Evolutionary conservation across 2,888 invertebrate genomes (phyloP).

Genomic region (Polydrusus cervinus): DNA sequence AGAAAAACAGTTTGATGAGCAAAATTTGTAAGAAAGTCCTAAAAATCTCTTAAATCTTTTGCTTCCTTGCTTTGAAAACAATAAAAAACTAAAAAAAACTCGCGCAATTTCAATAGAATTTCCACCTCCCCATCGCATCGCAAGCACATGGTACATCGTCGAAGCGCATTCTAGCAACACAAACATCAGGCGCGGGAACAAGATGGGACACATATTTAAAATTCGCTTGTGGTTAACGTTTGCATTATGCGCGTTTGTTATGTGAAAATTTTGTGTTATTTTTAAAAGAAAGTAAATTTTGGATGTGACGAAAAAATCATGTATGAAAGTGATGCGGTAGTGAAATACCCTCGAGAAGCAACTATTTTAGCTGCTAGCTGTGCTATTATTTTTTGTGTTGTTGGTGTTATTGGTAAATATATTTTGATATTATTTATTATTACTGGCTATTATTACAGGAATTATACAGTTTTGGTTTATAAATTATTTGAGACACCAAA

Average conservation of each 20-base stretch:
- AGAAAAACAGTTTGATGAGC: too few species aligned
- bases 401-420: slow-evolving; percentile 85
- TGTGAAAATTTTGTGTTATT: slow-evolving; percentile 11
- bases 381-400: slow-evolving; percentile 84
- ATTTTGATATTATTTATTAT: not conserved
- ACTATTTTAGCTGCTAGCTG: slow-evolving; percentile 86
- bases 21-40: too few species aligned
- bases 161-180: not conserved
- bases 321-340: slow-evolving; percentile 55
- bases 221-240: not conserved
- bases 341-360: slow-evolving; percentile 80
- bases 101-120: too few species aligned
- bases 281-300: slow-evolving; percentile 1
- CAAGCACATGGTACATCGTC: slow-evolving; percentile 23
- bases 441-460: too few species aligned
- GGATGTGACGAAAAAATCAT: slow-evolving; percentile 35
- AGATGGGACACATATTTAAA: slow-evolving; percentile 4
- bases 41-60: too few species aligned
- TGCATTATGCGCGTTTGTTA: not conserved
- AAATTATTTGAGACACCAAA: not conserved
- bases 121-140: slow-evolving; percentile 18
- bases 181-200: slow-evolving; percentile 4
- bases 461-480: not conserved
- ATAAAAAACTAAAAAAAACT: too few species aligned
- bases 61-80: too few species aligned